Conservation (phyloP, 1,140 invertebrate species). For the Drosophila pachea region DNA sequence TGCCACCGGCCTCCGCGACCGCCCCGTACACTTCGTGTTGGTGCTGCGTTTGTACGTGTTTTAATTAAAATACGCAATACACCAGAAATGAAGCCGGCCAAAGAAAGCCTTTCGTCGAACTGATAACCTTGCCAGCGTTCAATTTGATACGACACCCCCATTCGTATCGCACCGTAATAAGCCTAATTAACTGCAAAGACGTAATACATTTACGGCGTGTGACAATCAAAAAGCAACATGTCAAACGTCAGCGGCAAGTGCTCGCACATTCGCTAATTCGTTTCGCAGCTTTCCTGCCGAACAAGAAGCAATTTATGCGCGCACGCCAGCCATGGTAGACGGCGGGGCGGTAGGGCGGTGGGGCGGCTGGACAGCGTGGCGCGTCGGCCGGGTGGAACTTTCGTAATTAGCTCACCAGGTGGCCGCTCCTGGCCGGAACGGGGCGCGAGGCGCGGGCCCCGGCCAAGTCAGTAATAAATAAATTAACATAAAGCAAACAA, state of each 20-base stretch:
- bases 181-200: constrained; percentile 64
- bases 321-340: constrained; percentile 24
- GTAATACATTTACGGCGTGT: constrained; percentile 58
- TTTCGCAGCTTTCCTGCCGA: constrained; percentile 11
- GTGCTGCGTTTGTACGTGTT: constrained; percentile 55
- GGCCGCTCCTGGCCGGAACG: constrained; percentile 4
- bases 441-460: too few species aligned
- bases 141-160: constrained; percentile 45
- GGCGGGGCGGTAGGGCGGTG: not conserved
- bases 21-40: constrained; percentile 5
- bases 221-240: constrained; percentile 72
- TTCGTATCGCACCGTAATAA: constrained; percentile 48
- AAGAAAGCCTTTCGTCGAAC: constrained; percentile 25
- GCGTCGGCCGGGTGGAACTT: constrained; percentile 14
- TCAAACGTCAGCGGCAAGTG: constrained; percentile 57
- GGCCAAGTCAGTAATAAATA: constrained; percentile 60
- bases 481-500: constrained; percentile 76
- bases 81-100: not conserved
- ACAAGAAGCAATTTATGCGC: constrained; percentile 55
- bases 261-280: constrained; percentile 36
- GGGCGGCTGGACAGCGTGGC: not conserved
- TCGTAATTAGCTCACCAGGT: constrained; percentile 64
- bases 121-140: constrained; percentile 60
- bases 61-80: constrained; percentile 67
- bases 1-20: too few species aligned